A percentile compares a stretch with the other conserved stretches of the same genome.
phyloP scores from a whole-genome alignment of 2,888 invertebrate genomes.

The Pammene fasciana region DNA sequence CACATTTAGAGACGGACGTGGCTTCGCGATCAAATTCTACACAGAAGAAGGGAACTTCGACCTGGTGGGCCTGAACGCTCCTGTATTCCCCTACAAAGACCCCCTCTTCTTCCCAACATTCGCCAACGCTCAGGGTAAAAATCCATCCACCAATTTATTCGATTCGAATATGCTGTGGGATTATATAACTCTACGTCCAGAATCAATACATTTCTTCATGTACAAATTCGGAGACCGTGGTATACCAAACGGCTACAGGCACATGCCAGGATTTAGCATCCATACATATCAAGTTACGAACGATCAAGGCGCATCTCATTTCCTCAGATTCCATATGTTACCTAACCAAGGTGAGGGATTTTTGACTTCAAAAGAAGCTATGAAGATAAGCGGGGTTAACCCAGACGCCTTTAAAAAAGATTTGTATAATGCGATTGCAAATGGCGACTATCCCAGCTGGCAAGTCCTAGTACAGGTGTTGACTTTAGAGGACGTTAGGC shows the following conservation, averaged over 20 bases:
- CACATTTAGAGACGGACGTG: slow-evolving; percentile 92
- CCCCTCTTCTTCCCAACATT: slow-evolving; percentile 94
- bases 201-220: slow-evolving; percentile 91
- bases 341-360: slow-evolving; percentile 93
- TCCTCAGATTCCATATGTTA: slow-evolving; percentile 94
- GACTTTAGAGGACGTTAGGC: slow-evolving; percentile 90
- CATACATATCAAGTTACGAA: slow-evolving; percentile 95
- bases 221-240: slow-evolving; percentile 94
- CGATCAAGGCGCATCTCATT: slow-evolving; percentile 85
- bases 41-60: slow-evolving; percentile 95
- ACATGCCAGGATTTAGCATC: slow-evolving; percentile 96
- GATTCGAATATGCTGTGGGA: slow-evolving; percentile 97
- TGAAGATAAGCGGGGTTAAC: slow-evolving; percentile 86
- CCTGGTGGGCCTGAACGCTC: slow-evolving; percentile 93
- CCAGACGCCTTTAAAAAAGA: slow-evolving; percentile 94
- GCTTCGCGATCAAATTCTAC: slow-evolving; percentile 95
- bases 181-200: slow-evolving; percentile 92
- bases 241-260: slow-evolving; percentile 93
- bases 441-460: slow-evolving; percentile 89
- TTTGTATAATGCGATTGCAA: slow-evolving; percentile 92
- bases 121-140: slow-evolving; percentile 95
- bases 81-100: slow-evolving; percentile 94
- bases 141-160: slow-evolving; percentile 93
- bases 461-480: slow-evolving; percentile 91
- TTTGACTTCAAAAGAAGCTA: slow-evolving; percentile 85